Evolutionary conservation across 2,113 vertebrate species (phyloP).

Genomic region (Takifugu bimaculatus): DNA sequence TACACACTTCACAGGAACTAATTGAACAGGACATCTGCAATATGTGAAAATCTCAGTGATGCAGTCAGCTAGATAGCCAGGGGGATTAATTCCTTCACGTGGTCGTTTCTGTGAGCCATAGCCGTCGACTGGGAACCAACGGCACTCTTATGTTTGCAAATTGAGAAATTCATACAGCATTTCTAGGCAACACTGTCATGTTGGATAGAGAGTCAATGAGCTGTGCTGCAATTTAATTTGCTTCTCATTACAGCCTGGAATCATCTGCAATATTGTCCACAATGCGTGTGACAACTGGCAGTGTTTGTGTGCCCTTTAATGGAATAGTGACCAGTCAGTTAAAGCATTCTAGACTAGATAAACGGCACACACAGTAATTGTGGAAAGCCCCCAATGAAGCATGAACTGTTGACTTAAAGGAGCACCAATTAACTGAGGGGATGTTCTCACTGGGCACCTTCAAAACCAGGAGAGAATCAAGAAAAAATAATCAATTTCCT

Average conservation of each 20-base stretch:
- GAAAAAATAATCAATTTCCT: too few species aligned
- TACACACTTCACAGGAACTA: not conserved
- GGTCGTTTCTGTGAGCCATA: too few species aligned
- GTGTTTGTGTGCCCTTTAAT: constrained; percentile 5
- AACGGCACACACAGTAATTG: too few species aligned
- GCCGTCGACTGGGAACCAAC: too few species aligned
- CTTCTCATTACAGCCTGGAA: not conserved
- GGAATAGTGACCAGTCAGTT: too few species aligned
- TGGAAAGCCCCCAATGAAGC: not conserved
- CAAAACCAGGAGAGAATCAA: constrained; percentile 6
- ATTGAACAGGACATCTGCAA: not conserved
- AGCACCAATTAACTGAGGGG: constrained; percentile 17
- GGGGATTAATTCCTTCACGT: too few species aligned
- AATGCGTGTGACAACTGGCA: not conserved
- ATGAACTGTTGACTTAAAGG: not conserved
- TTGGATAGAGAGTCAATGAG: constrained; percentile 1
- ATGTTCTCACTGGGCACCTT: constrained; percentile 18
- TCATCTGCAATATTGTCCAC: constrained; percentile 2
- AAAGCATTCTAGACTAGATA: too few species aligned
- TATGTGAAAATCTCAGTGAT: not conserved
- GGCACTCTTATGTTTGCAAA: too few species aligned
- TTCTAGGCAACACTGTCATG: too few species aligned
- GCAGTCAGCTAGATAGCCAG: too few species aligned
- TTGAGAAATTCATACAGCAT: too few species aligned
- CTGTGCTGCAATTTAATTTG: constrained; percentile 11